Conservation (phyloP, 1,140 invertebrate genomes). For the Drosophila kepulauana region DNA sequence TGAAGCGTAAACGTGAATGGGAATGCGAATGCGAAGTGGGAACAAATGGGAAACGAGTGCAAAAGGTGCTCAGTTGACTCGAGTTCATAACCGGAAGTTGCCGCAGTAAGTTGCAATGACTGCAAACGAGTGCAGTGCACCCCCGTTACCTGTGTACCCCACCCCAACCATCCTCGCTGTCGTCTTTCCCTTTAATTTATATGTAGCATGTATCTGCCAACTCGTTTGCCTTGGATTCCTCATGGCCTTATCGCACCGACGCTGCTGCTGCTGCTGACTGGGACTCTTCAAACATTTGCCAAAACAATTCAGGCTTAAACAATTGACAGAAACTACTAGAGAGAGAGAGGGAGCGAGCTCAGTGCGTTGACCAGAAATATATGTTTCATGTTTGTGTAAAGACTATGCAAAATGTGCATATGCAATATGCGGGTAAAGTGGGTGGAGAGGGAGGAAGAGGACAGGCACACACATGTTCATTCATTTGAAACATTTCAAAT, state of each 20-base stretch:
- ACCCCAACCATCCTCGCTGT: neutral
- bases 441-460: constrained; percentile 1
- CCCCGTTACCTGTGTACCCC: constrained; percentile 25
- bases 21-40: constrained; percentile 40
- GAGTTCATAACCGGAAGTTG: constrained; percentile 79
- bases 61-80: constrained; percentile 53
- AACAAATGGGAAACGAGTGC: constrained; percentile 48
- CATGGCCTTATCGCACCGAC: neutral
- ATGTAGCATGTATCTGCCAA: neutral
- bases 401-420: constrained; percentile 44
- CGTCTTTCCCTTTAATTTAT: neutral
- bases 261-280: neutral
- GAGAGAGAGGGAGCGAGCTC: neutral
- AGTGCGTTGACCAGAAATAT: constrained; percentile 56
- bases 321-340: constrained; percentile 71
- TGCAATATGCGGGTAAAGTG: constrained; percentile 48
- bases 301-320: constrained; percentile 74
- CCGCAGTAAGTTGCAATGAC: constrained; percentile 31
- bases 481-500: constrained; percentile 79
- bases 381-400: no score
- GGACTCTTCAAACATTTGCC: constrained; percentile 68
- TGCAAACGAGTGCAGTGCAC: constrained; percentile 59
- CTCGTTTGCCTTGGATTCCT: neutral
- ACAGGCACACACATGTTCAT: constrained; percentile 46
- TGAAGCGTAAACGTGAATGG: constrained; percentile 78